Evolutionary conservation across 2,888 invertebrate species (phyloP), one percentile per base, ranked within the genome.

Genomic region (Epinotia ramella): DNA sequence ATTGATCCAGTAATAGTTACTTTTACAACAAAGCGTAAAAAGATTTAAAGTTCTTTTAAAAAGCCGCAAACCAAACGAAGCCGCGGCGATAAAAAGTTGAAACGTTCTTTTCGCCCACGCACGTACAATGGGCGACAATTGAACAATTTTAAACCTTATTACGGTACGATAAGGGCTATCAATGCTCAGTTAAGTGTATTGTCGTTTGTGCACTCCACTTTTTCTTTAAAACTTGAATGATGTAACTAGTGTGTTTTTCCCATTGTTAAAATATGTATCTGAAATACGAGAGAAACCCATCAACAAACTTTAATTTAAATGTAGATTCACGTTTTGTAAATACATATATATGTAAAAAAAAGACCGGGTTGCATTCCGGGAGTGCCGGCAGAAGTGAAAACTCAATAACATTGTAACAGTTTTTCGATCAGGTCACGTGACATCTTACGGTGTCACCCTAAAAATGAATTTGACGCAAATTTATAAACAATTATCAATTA

Each of bases 31-130:
- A 18, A 56, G 40, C 40, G 56, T 67, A 57, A 67, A 40, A 3
- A 33, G 56, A 56, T 12, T 57, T 44, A 68, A 44, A 57, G 18
- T 40, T 68, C 18, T 57, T 20, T 40, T 20, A 40, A 65, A 59
- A 20, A 20, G 68, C 20, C 56, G 57, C 40, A 49, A 13, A 3
- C 13, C n/a, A 68, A 68, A 68, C 40, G 62, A 20, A 7, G 57
- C 68, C 56, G 57, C 57, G 57, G 7, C 24, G 68, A 68, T 68
- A 57, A 68, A 66, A 68, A 59, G 44, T 68, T 44, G 44, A 59
- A 44, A 57, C 67, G 56, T 53, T 5, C 18, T 12, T 0, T 66
- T 53, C 66, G 57, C 68, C 68, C 40, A 68, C 68, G 68, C 68
- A 59, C 7, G n/a, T 9, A 11, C n/a, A 5, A 53, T 53, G 2